A percentile compares a stretch with the other conserved stretches of the same genome.
Conservation (phyloP, 2,113 vertebrate genomes). For the Phrynosoma blainvillii region DNA sequence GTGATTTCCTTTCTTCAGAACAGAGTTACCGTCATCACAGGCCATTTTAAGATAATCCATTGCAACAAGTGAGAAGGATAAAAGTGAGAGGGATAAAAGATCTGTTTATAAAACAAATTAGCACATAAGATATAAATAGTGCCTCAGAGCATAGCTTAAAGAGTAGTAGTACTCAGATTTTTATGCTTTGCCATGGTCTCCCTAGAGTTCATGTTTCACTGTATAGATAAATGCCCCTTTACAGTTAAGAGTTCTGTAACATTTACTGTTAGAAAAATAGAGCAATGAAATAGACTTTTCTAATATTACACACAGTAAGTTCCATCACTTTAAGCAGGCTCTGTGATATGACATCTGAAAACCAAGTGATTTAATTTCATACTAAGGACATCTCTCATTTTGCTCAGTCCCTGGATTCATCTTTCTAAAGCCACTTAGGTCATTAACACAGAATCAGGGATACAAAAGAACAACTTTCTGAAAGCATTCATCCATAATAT, state of each 20-base stretch:
- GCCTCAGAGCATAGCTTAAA: slow-evolving; percentile 36
- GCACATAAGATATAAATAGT: slow-evolving; percentile 61
- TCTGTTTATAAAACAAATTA: slow-evolving; percentile 65
- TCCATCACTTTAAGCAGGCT: not conserved
- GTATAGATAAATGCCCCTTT: not conserved
- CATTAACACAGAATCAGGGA: too few relatives aligned
- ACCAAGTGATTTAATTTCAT: not conserved
- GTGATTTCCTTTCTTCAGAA: slow-evolving; percentile 80
- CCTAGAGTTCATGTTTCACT: not conserved
- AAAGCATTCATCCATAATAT: not conserved
- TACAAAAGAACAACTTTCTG: not conserved
- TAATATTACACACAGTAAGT: not conserved
- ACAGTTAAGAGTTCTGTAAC: not conserved
- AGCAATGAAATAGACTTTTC: not conserved
- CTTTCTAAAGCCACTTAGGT: too few relatives aligned
- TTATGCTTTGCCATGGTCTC: slow-evolving; percentile 5
- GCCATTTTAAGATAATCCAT: slow-evolving; percentile 77
- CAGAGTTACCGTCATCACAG: slow-evolving; percentile 79
- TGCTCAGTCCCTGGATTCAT: not conserved
- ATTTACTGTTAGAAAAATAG: not conserved
- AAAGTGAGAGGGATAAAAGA: slow-evolving; percentile 70
- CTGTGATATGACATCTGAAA: not conserved
- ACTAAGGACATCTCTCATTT: not conserved
- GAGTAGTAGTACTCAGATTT: not conserved
- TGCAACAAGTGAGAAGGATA: slow-evolving; percentile 72